Base-by-base conservation (phyloP, 2,797 vertebrate genomes). In the Dryobates pubescens region DNA sequence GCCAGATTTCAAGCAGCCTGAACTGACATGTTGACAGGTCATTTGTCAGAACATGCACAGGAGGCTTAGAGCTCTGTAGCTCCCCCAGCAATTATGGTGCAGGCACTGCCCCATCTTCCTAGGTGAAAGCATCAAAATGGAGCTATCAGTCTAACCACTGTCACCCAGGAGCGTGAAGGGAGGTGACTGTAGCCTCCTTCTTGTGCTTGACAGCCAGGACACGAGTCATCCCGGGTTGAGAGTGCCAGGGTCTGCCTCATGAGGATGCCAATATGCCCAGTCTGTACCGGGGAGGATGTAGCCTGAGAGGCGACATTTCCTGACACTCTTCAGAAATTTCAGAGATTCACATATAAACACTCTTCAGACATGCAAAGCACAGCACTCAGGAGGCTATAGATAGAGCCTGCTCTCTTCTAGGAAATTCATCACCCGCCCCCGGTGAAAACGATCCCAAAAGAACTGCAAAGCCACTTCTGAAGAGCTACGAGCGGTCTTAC, bases 331-430 rank as follows among this genome's bases (percentile, higher is more conserved):
- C 65, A 75, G 57, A 72, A 86, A 59, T 80, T 63, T 23, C 78
- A 65, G 74, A 82, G 73, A 29, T 56, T 67, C n/a, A 7, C 49
- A 47, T 64, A 80, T 45, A 89, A 72, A 82, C 85, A 80, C 41
- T 62, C 26, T 49, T 76, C 34, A 69, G 73, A 65, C 26, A 58
- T 27, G 26, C 78, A 91, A 76, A 87, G 80, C 75, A 80, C 65
- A 59, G 76, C n/a, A 13, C 85, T 68, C 12, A 2, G 56, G 70
- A 86, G 61, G 56, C 88, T 94, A 92, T 86, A 94, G 85, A 88
- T 90, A 94, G 93, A 86, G 58, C 57, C 47, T 80, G 58, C 57
- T 93, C 45, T 83, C 85, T 89, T 93, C 85, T 71, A 86, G 93
- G 91, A 79, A 89, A 89, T 72, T 29, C 64, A 29, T 80, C 91